Conservation (phyloP, 2,797 vertebrate genomes). For the Myotis planiceps region DNA sequence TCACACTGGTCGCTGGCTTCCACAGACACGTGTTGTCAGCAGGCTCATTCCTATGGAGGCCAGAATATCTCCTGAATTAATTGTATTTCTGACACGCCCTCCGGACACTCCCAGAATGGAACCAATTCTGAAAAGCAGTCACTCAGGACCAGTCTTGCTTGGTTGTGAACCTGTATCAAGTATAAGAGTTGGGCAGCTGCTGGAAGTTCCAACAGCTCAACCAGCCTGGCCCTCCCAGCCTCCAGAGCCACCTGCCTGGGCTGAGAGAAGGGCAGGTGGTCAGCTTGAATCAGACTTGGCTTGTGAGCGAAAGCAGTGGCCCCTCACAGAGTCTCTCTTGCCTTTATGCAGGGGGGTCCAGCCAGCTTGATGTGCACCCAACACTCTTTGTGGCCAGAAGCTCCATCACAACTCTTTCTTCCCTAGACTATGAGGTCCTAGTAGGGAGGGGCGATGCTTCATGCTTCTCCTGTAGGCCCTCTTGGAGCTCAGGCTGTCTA, state of each 20-base stretch:
- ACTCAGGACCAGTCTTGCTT: neutral
- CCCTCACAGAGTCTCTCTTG: neutral
- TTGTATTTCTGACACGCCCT: neutral
- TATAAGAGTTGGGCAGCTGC: neutral
- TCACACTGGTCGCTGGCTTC: no score
- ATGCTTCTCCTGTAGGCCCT: neutral
- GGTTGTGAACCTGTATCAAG: neutral
- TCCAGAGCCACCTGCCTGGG: neutral
- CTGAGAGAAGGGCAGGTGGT: neutral
- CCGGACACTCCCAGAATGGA: neutral
- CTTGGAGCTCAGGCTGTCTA: neutral
- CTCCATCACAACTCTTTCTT: neutral
- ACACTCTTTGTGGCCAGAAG: neutral
- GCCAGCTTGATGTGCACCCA: neutral
- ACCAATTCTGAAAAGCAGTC: neutral
- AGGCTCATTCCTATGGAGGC: neutral
- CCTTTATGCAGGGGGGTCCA: neutral
- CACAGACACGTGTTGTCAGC: neutral
- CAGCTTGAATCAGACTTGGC: neutral
- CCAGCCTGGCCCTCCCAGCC: rapidly evolving
- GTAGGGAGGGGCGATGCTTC: neutral
- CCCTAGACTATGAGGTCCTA: neutral
- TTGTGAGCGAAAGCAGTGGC: neutral
- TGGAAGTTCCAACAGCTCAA: neutral
- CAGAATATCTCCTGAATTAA: neutral